Evolutionary conservation across 1,140 invertebrate genomes (phyloP).

Genomic region (Thaumatotibia leucotreta): DNA sequence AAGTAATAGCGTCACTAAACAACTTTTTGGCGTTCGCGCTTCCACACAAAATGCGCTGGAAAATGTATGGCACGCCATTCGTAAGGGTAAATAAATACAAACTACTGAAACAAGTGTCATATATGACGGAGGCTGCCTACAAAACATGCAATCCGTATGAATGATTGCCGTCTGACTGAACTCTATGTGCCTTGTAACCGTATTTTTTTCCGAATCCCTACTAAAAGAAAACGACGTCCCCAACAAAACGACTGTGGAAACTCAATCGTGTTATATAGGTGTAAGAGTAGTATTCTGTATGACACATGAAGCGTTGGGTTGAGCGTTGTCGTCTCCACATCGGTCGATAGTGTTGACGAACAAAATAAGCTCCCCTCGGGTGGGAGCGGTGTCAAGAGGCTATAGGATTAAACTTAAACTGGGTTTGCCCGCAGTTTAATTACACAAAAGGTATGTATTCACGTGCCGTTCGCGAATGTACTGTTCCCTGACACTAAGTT

Average conservation of each 20-base stretch:
- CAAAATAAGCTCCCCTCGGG: conserved; percentile 70
- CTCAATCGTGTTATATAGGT: conserved; percentile 40
- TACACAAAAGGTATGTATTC: conserved; percentile 72
- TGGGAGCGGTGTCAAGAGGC: conserved; percentile 72
- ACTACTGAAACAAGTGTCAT: conserved; percentile 45
- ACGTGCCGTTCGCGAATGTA: conserved; percentile 56
- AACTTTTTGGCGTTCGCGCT: conserved; percentile 29
- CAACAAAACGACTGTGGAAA: conserved; percentile 37
- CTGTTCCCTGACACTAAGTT: conserved; percentile 56
- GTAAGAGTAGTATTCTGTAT: conserved; percentile 53
- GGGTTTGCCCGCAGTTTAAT: conserved; percentile 73
- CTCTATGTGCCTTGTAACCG: conserved; percentile 43
- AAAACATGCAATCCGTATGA: conserved; percentile 57
- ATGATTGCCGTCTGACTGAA: conserved; percentile 53
- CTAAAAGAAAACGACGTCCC: conserved; percentile 42
- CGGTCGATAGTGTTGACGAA: conserved; percentile 73
- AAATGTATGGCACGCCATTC: conserved; percentile 34
- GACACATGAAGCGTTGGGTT: conserved; percentile 48
- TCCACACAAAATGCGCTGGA: conserved; percentile 21
- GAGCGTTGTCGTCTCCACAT: conserved; percentile 60
- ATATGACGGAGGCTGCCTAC: conserved; percentile 43
- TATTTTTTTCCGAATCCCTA: conserved; percentile 48
- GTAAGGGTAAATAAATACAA: conserved; percentile 46
- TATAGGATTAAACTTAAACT: conserved; percentile 75
- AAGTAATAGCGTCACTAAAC: conserved; percentile 12